Evolutionary conservation across 2,113 vertebrate genomes (phyloP), one percentile per base, ranked within the genome.

Genomic region (Todiramphus chloris): DNA sequence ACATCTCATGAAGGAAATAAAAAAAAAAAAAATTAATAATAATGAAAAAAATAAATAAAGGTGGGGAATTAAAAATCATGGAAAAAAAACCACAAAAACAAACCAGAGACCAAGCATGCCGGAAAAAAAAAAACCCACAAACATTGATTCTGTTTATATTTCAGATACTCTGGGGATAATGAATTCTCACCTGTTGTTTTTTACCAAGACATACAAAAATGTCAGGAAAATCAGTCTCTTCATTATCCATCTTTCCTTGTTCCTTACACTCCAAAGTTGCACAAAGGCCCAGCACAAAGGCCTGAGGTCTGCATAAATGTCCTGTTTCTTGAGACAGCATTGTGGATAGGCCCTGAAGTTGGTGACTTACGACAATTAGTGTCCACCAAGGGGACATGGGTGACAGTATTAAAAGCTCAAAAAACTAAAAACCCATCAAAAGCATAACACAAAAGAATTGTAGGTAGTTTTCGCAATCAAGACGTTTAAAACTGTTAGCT

Each of bases 1-100:
- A 95, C 94, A 94, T 79, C 66, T 82, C 90, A 84, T 62, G 81
- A 87, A 96, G 60, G 46, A 90, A 94, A 89, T 41, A 11, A 19
- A 60, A 51, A 46, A 50, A 41, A 63, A 81, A 39, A 24, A 74
- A 27, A 37, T 51, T 15, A 28, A 58, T 25, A 51, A 51, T 13
- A 48, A 51, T 13, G 5, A 33, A 58, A 58, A 58, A 20, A 33
- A 90, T n/a, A n/a, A n/a, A n/a, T n/a, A n/a, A n/a, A n/a, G n/a
- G n/a, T n/a, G n/a, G n/a, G n/a, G n/a, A n/a, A n/a, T n/a, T n/a
- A n/a, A n/a, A n/a, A n/a, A n/a, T n/a, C n/a, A n/a, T n/a, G n/a
- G 91, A 96, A 2, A 13, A 25, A 59, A 44, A 48, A 43, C n/a
- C 64, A 79, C 19, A 48, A 90, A 92, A 96, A 16, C 43, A 75